Evolutionary conservation across 2,888 invertebrate species (phyloP), one percentile per base, ranked within the genome.

Genomic region (Cerastis rubricosa): DNA sequence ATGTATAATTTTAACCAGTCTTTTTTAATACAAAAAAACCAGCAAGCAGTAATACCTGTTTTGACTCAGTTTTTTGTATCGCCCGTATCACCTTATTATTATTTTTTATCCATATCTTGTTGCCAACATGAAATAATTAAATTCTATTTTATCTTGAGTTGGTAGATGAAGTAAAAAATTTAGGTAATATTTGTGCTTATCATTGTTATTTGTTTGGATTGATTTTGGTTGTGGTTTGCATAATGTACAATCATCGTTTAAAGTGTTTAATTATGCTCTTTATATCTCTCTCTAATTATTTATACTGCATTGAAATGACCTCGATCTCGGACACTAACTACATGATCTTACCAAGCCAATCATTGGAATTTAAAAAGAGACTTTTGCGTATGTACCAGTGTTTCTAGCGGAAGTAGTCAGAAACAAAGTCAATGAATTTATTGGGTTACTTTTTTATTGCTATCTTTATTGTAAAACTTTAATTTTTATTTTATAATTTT

Each of bases 61-160:
- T 67, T 12, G 25, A 70, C 17, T 25, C 43, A 43, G 25, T 77
- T 88, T 85, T 74, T 80, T 83, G 67, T 45, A 17, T 51, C 29
- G n/a, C 29, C 19, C 14, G 2, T 49, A 49, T 35, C 35, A 65
- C 14, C 68, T 65, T 86, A 74, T 76, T 79, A 74, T 79, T 74
- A 19, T 71, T 85, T 80, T 77, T 76, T 88, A 76, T 74, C n/a
- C 25, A 47, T 63, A 25, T 54, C 73, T 71, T 74, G 80, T 73
- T 88, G 73, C 78, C 80, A 83, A 80, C 79, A 80, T 83, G 68
- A 74, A 83, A 77, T 63, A 76, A 80, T 74, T 85, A 74, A 76
- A 66, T 35, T 66, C 8, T 67, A 47, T 67, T 68, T 70, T 63
- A 83, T 66, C 57, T 66, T 69, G 49, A n/a, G 9, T 49, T n/a